phyloP scores from a whole-genome alignment of 1,140 invertebrate genomes.

The Aplysia californica region DNA sequence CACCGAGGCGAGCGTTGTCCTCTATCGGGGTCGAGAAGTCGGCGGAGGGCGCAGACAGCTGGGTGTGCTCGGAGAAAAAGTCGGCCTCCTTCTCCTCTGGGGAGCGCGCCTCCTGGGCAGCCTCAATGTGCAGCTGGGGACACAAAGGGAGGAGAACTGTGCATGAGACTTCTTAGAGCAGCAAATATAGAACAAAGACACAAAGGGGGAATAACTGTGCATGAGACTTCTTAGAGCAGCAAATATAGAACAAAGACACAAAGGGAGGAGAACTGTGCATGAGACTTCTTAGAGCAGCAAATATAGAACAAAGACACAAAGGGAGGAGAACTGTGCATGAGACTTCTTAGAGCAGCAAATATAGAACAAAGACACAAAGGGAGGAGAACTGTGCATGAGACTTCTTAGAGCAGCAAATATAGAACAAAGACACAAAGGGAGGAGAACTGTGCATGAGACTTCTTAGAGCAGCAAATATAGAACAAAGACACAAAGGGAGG shows the following conservation, averaged over 20 bases:
- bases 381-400: neutral
- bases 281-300: neutral
- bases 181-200: neutral
- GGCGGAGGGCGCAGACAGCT: no score
- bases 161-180: neutral
- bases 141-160: neutral
- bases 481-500: no score
- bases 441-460: no score
- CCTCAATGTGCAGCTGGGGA: constrained; percentile 35
- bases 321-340: neutral
- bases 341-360: neutral
- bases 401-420: no score
- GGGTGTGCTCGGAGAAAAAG: constrained; percentile 81
- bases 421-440: no score
- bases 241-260: neutral
- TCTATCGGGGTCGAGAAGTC: no score
- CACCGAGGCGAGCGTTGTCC: constrained; percentile 45
- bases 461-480: no score
- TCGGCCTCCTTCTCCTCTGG: constrained; percentile 75
- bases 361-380: neutral
- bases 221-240: neutral
- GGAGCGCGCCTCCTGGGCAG: constrained; percentile 37
- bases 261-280: neutral
- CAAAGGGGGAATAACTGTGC: neutral
- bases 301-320: neutral